A percentile compares a stretch with the other conserved stretches of the same genome.
Evolutionary conservation across 2,888 invertebrate species (phyloP).

Genomic region (Trachelus iudaicus): DNA sequence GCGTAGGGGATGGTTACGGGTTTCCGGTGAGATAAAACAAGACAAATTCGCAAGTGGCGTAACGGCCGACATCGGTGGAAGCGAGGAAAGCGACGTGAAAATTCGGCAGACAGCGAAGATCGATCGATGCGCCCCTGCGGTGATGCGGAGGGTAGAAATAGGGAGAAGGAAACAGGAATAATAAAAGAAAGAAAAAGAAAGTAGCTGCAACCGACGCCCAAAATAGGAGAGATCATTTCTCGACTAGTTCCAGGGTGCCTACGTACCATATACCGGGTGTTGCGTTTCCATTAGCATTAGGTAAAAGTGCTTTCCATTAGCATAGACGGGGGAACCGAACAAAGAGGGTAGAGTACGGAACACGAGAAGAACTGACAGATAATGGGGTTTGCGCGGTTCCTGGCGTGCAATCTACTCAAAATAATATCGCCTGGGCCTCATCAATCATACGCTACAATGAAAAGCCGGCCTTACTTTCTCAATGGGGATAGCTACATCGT

Average conservation of each 20-base stretch:
- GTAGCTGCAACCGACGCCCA: not conserved
- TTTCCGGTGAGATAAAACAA: conserved; percentile 34
- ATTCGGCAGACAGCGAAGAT: conserved; percentile 33
- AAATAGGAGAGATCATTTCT: conserved; percentile 31
- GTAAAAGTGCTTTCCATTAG: conserved; percentile 60
- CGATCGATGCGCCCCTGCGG: conserved; percentile 19
- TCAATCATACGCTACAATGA: conserved; percentile 20
- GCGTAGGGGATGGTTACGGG: conserved; percentile 25
- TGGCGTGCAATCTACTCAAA: conserved; percentile 17
- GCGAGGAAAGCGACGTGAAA: conserved; percentile 25
- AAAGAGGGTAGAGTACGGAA: conserved; percentile 45
- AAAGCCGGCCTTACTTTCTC: conserved; percentile 20
- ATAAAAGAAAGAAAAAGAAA: not conserved
- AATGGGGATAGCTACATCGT: conserved; percentile 11
- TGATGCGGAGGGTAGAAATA: not conserved
- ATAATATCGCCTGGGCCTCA: conserved; percentile 21
- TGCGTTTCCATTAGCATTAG: conserved; percentile 55
- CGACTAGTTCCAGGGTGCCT: conserved; percentile 1
- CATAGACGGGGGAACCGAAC: conserved; percentile 47
- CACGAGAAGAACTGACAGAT: conserved; percentile 30
- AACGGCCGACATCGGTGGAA: not conserved
- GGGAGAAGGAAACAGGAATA: not conserved
- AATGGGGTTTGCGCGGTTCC: conserved; percentile 18
- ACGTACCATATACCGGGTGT: conserved; percentile 11
- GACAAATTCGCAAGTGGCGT: conserved; percentile 36